Evolutionary conservation across 2,113 vertebrate species (phyloP).

Genomic region (Ailuropoda melanoleuca): DNA sequence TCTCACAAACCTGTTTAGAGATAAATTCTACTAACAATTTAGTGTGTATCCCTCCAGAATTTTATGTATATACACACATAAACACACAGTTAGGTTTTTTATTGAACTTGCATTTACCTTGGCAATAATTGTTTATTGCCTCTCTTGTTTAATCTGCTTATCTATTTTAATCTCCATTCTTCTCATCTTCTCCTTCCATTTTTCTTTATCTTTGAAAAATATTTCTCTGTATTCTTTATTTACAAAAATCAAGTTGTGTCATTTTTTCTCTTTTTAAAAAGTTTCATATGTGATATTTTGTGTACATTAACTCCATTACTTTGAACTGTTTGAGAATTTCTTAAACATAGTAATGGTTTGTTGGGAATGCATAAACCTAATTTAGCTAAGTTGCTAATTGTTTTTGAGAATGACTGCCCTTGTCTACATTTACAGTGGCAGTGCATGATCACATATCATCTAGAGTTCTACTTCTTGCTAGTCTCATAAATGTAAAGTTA

Average conservation of each 20-base stretch:
- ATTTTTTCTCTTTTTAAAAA: background rate
- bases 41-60: background rate
- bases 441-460: background rate
- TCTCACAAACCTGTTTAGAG: background rate
- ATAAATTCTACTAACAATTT: background rate
- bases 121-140: background rate
- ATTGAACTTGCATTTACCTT: background rate
- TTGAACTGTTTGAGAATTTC: background rate
- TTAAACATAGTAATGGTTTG: background rate
- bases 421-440: background rate
- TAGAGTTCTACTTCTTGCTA: background rate
- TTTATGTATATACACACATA: background rate
- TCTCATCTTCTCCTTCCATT: background rate
- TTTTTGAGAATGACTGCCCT: background rate
- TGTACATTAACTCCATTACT: background rate
- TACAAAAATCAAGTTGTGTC: background rate
- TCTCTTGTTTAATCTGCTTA: background rate
- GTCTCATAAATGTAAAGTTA: background rate
- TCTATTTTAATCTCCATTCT: background rate
- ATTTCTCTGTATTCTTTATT: background rate
- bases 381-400: background rate
- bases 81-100: background rate
- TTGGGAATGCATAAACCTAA: background rate
- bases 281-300: background rate
- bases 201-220: background rate